Evolutionary conservation across 2,888 invertebrate species (phyloP), one percentile per base, ranked within the genome.

Genomic region (Drosophila maculinotata): DNA sequence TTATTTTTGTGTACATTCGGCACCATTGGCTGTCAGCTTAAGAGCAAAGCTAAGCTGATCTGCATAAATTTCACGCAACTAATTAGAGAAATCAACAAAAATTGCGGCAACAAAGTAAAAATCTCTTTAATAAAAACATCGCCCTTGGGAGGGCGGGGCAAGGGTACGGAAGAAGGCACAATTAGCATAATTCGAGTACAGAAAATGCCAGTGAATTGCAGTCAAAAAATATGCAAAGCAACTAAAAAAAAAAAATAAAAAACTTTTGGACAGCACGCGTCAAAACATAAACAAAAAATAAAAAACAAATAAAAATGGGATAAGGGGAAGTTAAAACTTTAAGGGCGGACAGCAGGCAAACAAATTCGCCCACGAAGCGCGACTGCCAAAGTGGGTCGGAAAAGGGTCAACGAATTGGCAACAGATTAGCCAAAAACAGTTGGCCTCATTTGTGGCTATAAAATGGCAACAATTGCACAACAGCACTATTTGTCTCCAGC

Each of bases 401-500:
- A 70, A 67, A 45, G 56, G 68, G 58, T 59, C 70, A 76, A 62
- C 86, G 76, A 87, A 79, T 82, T 76, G 86, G 72, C 70, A 72
- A 58, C 56, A 82, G 73, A 87, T 86, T 88, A 82, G 83, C 58
- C 57, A 36, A 79, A 78, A 71, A 65, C 65, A 53, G 75, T 73
- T 82, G 73, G 64, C 64, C 69, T 68, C 70, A 85, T 86, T 87
- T 85, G 72, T 63, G 70, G 78, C 81, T 44, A 77, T 71, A 62
- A 69, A 87, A 85, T 62, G 87, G 87, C 87, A 85, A 82, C 85
- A 79, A 85, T 66, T 80, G 84, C 63, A 81, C 38, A 17, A 4
- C 20, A 20, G 9, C 15, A 17, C 33, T 12, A 30, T 44, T 42
- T 69, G 70, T 62, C 48, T 42, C 45, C 44, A 49, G 17, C 66